Base-by-base conservation (phyloP, 2,797 vertebrate genomes). In the Selene dorsalis region DNA sequence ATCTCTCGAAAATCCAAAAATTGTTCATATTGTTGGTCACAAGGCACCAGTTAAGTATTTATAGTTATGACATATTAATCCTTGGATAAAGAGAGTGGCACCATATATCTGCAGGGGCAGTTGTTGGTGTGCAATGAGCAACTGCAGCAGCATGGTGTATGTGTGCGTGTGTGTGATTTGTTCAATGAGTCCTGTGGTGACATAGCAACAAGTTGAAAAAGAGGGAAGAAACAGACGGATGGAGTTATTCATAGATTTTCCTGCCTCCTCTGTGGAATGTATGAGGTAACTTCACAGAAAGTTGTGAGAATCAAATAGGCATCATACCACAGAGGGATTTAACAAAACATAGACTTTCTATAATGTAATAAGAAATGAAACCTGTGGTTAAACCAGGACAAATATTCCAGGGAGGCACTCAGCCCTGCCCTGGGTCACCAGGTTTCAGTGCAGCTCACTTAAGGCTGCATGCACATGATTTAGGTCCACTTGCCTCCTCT, bases 401-500 rank as follows among this genome's bases (percentile, higher is more conserved):
- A 4, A 3, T 66, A n/a, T 43, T 74, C 28, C 41, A 73, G 9
- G 28, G 26, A 80, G 39, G n/a, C 0, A 3, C 6, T 32, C 20
- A 45, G 20, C 39, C 10, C 5, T 35, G 39, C 6, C 7, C 32
- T 45, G 12, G 32, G 32, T 8, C 32, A 35, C 7, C 7, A 35
- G 8, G 32, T 8, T 8, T 35, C 7, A 35, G 32, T 8, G 7
- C 32, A 35, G 32, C 32, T 35, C 32, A n/a, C n/a, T n/a, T n/a
- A n/a, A n/a, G n/a, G n/a, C 38, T 26, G 41, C 22, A 56, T 24
- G 6, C 22, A 48, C 3, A 38, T 9, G 22, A 22, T 26, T 3
- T 8, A 32, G 17, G 8, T 41, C 17, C 50, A 55, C n/a, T 38
- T 24, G 32, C 89, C 2, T 17, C 87, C 77, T 75, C 90, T 88